A percentile compares a stretch with the other conserved stretches of the same genome.
These are phyloP conservation scores for Spialia ferax DNA, from an alignment of 2,888 invertebrate species.

Conservation along the genomic window DNA sequence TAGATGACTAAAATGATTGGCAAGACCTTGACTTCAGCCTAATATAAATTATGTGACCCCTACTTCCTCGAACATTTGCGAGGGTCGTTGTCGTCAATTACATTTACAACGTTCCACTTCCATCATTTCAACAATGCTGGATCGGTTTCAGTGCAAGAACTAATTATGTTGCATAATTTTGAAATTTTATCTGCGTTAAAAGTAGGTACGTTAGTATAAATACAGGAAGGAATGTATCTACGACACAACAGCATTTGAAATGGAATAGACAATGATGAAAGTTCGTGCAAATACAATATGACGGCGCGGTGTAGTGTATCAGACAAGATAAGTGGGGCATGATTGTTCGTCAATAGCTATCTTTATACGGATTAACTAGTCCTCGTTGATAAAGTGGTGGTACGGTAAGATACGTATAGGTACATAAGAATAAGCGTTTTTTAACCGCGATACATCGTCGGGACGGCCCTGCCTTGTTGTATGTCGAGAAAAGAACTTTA, in stretches of 20 bases:
- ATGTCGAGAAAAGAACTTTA: slow-evolving; percentile 47
- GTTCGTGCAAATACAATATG: not conserved
- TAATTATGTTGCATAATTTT: slow-evolving; percentile 16
- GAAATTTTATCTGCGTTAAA: slow-evolving; percentile 7
- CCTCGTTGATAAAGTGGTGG: slow-evolving; percentile 23
- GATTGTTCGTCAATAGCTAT: slow-evolving; percentile 25
- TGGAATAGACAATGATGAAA: not conserved
- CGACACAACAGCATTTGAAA: not conserved
- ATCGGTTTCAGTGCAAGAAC: slow-evolving; percentile 34
- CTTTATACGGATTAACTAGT: slow-evolving; percentile 33
- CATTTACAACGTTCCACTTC: slow-evolving; percentile 56
- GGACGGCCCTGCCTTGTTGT: slow-evolving; percentile 55
- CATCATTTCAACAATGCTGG: slow-evolving; percentile 56
- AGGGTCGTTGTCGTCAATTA: slow-evolving; percentile 75
- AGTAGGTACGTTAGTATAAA: not conserved
- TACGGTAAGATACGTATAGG: not conserved
- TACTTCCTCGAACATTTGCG: slow-evolving; percentile 75
- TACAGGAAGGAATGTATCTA: not conserved
- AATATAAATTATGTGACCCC: slow-evolving; percentile 80
- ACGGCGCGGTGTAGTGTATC: not conserved
- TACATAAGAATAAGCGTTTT: no score
- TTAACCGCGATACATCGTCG: slow-evolving; percentile 30
- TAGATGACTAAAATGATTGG: slow-evolving; percentile 81
- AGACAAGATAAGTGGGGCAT: slow-evolving; percentile 9
- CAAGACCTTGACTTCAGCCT: slow-evolving; percentile 80